Percentiles rank a stretch among this genome's conserved stretches.
Evolutionary conservation across 2,888 invertebrate genomes (phyloP).

Genomic region (Pollenia labialis): DNA sequence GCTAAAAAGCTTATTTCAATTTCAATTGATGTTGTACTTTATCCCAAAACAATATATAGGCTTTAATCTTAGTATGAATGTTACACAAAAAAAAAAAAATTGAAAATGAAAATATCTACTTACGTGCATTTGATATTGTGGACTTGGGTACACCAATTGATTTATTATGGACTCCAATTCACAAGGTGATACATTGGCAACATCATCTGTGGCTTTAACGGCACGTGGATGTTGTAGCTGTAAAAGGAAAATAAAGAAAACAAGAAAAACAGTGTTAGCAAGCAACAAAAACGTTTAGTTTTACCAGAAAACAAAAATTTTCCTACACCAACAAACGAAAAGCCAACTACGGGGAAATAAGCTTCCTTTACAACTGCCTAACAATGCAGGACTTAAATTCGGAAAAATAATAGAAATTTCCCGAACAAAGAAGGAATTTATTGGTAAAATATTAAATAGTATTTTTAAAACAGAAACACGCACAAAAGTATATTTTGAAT

Average conservation of each 20-base stretch:
- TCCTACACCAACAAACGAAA: neutral
- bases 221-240: slow-evolving; percentile 80
- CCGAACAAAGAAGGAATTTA: neutral
- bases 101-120: slow-evolving; percentile 74
- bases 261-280: neutral
- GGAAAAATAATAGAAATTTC: slow-evolving; percentile 1
- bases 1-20: too few species aligned
- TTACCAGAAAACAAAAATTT: neutral
- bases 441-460: neutral
- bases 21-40: neutral
- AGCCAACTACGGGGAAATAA: neutral
- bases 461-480: neutral
- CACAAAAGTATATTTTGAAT: neutral
- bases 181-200: slow-evolving; percentile 81
- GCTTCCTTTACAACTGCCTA: too few species aligned
- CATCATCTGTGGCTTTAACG: slow-evolving; percentile 80
- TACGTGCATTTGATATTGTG: slow-evolving; percentile 84
- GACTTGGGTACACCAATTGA: slow-evolving; percentile 82
- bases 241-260: slow-evolving; percentile 35
- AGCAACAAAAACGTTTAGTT: neutral
- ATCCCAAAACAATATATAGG: neutral
- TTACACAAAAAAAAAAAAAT: neutral
- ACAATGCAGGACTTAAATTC: neutral
- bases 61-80: too few species aligned
- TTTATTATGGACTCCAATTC: slow-evolving; percentile 83